Evolutionary conservation across 2,797 vertebrate genomes (phyloP), one percentile per base, ranked within the genome.

Genomic region (Xiphorhynchus erythropygius): DNA sequence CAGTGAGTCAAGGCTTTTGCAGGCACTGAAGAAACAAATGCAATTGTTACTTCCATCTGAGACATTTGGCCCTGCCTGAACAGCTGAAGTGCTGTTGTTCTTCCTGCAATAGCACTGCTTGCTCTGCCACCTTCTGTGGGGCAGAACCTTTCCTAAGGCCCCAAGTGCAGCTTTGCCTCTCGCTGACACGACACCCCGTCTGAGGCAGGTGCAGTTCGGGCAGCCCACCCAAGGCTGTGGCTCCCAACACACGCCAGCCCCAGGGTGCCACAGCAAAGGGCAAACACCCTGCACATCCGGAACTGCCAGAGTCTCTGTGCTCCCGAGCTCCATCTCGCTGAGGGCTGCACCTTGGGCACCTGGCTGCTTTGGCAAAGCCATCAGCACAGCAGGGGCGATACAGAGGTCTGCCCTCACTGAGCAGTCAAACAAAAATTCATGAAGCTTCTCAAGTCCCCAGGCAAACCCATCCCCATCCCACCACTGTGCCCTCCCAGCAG

Each of bases 41-140:
- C 23, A 57, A 74, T 44, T 89, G 33, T 87, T 76, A 73, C 89
- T 91, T 96, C 59, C 69, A 68, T 28, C 27, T 49, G 55, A 84
- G 42, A 65, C 74, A 73, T 91, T 96, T 92, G 84, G 83, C 93
- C 90, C 18, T 35, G 56, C 88, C 73, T 53, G 84, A 93, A 60
- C n/a, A 86, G 92, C 27, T 23, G 25, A 95, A 84, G n/a, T 9
- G 11, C 49, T 57, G 13, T 30, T 42, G 49, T 60, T 42, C 78
- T 93, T 94, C 74, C 52, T 85, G 73, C 44, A 53, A 21, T 68
- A 57, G 10, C 62, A 28, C 81, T 35, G 56, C 32, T 35, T 64
- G 57, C 42, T 89, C 70, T 73, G 52, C 64, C 27, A 4, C 23
- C 12, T 33, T 37, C 70, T 16, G 3, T 7, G 27, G 28, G 17